A percentile compares a stretch with the other conserved stretches of the same genome.
Evolutionary conservation across 2,797 vertebrate genomes (phyloP).

Genomic region (Sternotherus odoratus): DNA sequence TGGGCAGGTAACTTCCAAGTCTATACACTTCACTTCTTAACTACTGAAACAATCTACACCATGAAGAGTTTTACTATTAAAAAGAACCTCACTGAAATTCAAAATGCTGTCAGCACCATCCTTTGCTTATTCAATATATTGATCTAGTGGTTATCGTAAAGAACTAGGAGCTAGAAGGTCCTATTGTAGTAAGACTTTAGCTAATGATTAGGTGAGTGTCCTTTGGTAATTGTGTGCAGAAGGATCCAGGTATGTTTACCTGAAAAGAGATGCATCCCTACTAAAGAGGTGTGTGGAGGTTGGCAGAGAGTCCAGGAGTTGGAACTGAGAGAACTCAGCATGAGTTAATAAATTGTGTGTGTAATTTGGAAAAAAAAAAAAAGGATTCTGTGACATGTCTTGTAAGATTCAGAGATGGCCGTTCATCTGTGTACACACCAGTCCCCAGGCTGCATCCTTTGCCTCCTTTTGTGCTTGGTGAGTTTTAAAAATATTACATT

Average conservation of each 20-base stretch:
- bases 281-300: fast-evolving
- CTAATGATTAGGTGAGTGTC: background rate
- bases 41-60: fast-evolving
- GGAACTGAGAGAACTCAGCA: fast-evolving
- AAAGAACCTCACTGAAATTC: fast-evolving
- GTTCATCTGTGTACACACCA: background rate
- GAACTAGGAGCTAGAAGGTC: background rate
- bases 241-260: fast-evolving
- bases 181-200: fast-evolving
- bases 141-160: fast-evolving
- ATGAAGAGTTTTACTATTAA: fast-evolving
- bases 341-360: background rate
- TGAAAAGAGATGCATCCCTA: fast-evolving
- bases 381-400: background rate
- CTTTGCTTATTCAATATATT: fast-evolving
- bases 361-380: too few species aligned
- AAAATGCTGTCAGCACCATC: fast-evolving
- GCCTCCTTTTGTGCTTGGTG: background rate
- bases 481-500: background rate
- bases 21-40: fast-evolving
- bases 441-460: background rate
- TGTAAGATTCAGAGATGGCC: background rate
- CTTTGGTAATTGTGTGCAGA: fast-evolving
- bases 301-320: fast-evolving
- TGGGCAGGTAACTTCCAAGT: constrained; percentile 88